These are phyloP conservation scores for Caenorhabditis uteleia DNA, from an alignment of 2,888 invertebrate species.

Conservation along the genomic window DNA sequence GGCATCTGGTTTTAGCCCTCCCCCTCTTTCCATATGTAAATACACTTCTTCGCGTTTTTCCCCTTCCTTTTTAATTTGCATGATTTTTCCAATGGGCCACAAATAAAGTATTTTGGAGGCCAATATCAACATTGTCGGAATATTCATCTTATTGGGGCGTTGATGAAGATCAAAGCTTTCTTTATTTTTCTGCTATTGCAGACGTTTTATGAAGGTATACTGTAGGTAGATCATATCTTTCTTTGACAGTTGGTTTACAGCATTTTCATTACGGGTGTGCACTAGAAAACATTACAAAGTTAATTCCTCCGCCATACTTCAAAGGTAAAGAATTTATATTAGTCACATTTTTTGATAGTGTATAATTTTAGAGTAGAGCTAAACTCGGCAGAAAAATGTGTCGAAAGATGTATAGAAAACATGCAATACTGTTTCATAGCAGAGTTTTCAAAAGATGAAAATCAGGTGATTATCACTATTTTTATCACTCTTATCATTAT, in stretches of 20 bases:
- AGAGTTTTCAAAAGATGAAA: constrained; percentile 39
- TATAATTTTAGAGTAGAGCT: constrained; percentile 41
- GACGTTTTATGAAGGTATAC: no score
- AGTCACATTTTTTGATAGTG: neutral
- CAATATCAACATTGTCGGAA: neutral
- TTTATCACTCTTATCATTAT: neutral
- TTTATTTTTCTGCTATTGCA: neutral
- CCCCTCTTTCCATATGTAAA: neutral
- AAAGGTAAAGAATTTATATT: constrained; percentile 21
- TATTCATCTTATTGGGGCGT: constrained; percentile 22
- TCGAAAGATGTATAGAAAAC: constrained; percentile 57
- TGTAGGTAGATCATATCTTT: no score
- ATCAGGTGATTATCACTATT: constrained; percentile 18
- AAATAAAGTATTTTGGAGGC: constrained; percentile 22
- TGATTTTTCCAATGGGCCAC: constrained; percentile 33
- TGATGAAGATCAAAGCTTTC: no score
- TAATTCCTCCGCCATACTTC: constrained; percentile 32
- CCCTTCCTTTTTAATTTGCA: constrained; percentile 21
- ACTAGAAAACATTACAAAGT: constrained; percentile 36
- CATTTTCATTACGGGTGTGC: constrained; percentile 30
- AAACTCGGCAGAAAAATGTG: constrained; percentile 48
- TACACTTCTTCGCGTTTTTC: constrained; percentile 3
- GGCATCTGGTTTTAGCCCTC: constrained; percentile 37
- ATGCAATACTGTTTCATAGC: constrained; percentile 51
- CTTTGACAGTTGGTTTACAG: no score